phyloP scores from a whole-genome alignment of 2,888 invertebrate genomes.

The Pollenia labialis region DNA sequence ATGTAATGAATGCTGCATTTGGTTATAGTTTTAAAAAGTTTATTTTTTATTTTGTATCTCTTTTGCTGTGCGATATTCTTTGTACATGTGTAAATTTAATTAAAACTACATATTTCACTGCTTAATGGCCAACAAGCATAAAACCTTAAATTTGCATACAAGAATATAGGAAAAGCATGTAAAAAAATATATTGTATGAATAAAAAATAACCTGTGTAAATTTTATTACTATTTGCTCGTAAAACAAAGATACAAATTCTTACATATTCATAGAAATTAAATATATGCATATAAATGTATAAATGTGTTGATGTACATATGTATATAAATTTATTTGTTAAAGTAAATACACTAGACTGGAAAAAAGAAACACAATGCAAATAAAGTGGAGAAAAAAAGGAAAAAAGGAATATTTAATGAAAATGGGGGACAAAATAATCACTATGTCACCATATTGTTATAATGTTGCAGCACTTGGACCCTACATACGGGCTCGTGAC shows the following conservation, averaged over 20 bases:
- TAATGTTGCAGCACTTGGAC: neutral
- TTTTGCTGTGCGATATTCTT: neutral
- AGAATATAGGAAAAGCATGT: neutral
- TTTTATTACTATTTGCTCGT: conserved; percentile 5
- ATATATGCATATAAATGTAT: neutral
- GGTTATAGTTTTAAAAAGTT: too few relatives aligned
- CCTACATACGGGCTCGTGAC: too few relatives aligned
- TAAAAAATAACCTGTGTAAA: neutral
- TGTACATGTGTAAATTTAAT: conserved; percentile 43
- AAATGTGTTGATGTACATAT: too few relatives aligned
- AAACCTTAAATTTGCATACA: conserved; percentile 42
- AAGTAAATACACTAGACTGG: neutral
- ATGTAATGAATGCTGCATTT: too few relatives aligned
- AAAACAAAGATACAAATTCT: conserved; percentile 1
- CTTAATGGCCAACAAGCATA: conserved; percentile 22
- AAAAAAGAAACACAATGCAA: neutral
- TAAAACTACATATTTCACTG: conserved; percentile 32
- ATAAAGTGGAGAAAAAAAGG: conserved; percentile 8
- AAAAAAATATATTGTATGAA: neutral
- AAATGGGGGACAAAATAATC: conserved; percentile 30
- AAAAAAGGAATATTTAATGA: too few relatives aligned
- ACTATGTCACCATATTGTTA: conserved; percentile 33
- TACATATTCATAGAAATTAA: neutral
- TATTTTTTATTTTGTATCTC: too few relatives aligned
- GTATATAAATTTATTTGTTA: neutral